Evolutionary conservation across 2,888 invertebrate species (phyloP).

Genomic region (Lordiphosa fenestrarum): DNA sequence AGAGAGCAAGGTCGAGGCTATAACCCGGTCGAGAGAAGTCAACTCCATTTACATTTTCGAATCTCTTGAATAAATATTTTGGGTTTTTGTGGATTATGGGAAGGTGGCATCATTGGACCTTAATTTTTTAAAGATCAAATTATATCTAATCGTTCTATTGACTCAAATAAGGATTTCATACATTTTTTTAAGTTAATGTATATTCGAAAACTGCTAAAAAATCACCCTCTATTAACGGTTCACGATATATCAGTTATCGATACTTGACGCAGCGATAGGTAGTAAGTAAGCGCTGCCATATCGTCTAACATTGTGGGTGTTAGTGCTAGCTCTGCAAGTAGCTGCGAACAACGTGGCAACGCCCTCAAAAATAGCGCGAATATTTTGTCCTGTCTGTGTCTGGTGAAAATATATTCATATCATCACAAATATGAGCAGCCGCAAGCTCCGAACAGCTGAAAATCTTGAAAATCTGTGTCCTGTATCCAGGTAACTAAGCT

Average conservation of each 20-base stretch:
- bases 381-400: constrained; percentile 50
- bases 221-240: no score
- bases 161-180: no score
- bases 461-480: constrained; percentile 79
- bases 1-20: no score
- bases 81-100: no score
- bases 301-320: not conserved
- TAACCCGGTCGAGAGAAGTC: no score
- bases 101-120: no score
- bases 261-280: not conserved
- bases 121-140: no score
- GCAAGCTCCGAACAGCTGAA: constrained; percentile 64
- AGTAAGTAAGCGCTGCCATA: constrained; percentile 3
- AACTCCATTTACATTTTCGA: no score
- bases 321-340: constrained; percentile 1
- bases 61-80: no score
- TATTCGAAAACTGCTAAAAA: no score
- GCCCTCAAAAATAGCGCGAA: constrained; percentile 58
- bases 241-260: not conserved
- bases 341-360: constrained; percentile 22
- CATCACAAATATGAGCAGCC: constrained; percentile 71
- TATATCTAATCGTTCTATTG: no score
- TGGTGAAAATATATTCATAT: constrained; percentile 22
- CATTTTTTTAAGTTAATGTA: no score
- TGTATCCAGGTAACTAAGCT: constrained; percentile 66